A percentile compares a stretch with the other conserved stretches of the same genome.
These are phyloP conservation scores for Danio choprae DNA, from an alignment of 2,797 vertebrate species.

Conservation along the genomic window DNA sequence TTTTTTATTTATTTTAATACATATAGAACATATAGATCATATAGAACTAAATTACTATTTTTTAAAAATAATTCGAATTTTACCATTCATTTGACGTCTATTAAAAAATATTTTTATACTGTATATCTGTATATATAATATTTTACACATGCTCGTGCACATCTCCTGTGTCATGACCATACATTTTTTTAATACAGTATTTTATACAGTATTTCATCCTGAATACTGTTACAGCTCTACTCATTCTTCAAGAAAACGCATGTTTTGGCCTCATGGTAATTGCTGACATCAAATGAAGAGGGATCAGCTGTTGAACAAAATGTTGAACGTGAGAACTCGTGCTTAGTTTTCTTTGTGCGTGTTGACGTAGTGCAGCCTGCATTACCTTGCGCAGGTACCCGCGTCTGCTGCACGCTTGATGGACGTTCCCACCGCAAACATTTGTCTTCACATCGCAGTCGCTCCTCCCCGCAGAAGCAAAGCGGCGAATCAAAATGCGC, in stretches of 20 bases:
- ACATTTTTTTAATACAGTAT: too few species aligned
- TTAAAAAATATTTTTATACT: too few species aligned
- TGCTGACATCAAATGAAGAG: background rate
- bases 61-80: too few species aligned
- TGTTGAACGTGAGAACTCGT: background rate
- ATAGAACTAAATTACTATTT: too few species aligned
- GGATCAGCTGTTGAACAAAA: background rate
- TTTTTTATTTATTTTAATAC: background rate
- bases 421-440: conserved; percentile 83
- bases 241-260: background rate
- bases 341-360: too few species aligned
- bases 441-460: conserved; percentile 64
- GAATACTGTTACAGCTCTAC: background rate
- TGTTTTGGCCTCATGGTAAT: background rate
- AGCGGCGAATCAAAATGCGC: conserved; percentile 84
- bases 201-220: too few species aligned
- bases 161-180: too few species aligned
- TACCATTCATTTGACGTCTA: too few species aligned
- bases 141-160: too few species aligned
- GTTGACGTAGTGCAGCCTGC: conserved; percentile 6
- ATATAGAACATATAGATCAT: too few species aligned
- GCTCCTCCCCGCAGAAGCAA: conserved; percentile 80
- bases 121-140: too few species aligned
- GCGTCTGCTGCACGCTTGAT: conserved; percentile 75
- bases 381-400: conserved; percentile 65